A percentile compares a stretch with the other conserved stretches of the same genome.
Evolutionary conservation across 2,797 vertebrate genomes (phyloP).

Genomic region (Scleropages formosus): DNA sequence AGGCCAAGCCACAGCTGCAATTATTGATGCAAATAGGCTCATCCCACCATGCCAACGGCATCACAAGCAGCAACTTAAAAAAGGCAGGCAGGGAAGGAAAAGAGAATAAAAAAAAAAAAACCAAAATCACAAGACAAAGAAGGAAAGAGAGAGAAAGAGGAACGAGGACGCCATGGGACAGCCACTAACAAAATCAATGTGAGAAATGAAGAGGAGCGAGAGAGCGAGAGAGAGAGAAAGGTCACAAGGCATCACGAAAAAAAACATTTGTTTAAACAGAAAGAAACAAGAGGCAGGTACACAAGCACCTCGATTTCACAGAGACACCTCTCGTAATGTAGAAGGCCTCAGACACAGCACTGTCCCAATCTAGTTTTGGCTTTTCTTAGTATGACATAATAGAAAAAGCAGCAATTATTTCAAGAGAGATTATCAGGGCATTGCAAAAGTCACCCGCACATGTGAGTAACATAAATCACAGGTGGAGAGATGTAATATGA

Average conservation of each 20-base stretch:
- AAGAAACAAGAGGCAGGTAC: too few relatives aligned
- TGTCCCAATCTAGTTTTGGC: too few relatives aligned
- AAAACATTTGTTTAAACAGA: too few relatives aligned
- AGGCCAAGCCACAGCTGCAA: slow-evolving; percentile 85
- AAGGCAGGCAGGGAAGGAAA: slow-evolving; percentile 57
- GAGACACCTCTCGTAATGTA: too few relatives aligned
- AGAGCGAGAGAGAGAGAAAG: slow-evolving; percentile 35
- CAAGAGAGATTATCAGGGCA: too few relatives aligned
- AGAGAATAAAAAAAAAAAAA: slow-evolving; percentile 73
- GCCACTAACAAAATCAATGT: too few relatives aligned
- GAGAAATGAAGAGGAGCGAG: slow-evolving; percentile 42
- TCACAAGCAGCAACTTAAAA: slow-evolving; percentile 65
- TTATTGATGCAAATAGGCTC: slow-evolving; percentile 87
- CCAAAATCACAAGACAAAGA: slow-evolving; percentile 69
- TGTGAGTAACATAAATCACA: neutral
- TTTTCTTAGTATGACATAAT: too few relatives aligned
- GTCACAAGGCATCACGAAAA: neutral
- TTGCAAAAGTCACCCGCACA: neutral
- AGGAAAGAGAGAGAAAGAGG: slow-evolving; percentile 61
- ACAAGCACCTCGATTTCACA: slow-evolving; percentile 66
- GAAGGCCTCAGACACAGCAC: neutral
- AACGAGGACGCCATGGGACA: slow-evolving; percentile 69
- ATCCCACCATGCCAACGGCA: slow-evolving; percentile 83
- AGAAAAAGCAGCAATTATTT: too few relatives aligned
- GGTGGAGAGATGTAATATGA: too few relatives aligned